Base-by-base conservation (phyloP, 2,888 invertebrate genomes). In the Acholoe squamosa region DNA sequence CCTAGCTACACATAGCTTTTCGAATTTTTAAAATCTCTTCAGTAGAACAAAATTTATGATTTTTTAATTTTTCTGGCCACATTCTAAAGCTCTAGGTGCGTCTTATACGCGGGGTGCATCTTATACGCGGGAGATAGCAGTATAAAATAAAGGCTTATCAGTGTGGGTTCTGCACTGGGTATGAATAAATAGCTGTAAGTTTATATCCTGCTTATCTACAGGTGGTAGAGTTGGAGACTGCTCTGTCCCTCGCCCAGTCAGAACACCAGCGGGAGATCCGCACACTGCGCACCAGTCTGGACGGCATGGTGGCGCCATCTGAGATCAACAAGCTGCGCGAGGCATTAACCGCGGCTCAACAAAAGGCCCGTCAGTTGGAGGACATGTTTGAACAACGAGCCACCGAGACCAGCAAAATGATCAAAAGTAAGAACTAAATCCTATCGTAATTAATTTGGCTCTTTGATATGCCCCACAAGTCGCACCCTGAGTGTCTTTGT, bases 321-420 rank as follows among this genome's bases (percentile, higher is more conserved):
- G 93, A 93, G 89, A 94, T 93, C 91, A 93, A 94, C 19, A 92
- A 92, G 33, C 92, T 94, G n/a, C 93, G 94, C 92, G 93, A 93
- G 0, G 93, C 93, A 89, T 92, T 94, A 34, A 92, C 93, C 7
- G 94, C 94, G 76, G 93, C 93, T 33, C 94, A 94, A 91, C 90
- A 93, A 52, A 93, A 93, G 61, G 92, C 93, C 31, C 91, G 93
- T 43, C 93, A 93, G 28, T 92, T 94, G 34, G 94, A 94, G 91
- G 93, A 93, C 31, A 90, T 92, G 0, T 90, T 94, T 22, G 92
- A 93, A 34, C 91, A 91, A 28, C 93, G 93, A 77, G 93, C 93
- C 33, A 92, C 93, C 34, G 91, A 92, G 33, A 92, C 93, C 0
- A 92, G 89, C 88, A 93, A 93, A 80, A 89, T 92, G 12, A 91